Percentiles rank a stretch among this genome's conserved stretches.
Evolutionary conservation across 2,113 vertebrate species (phyloP).

Genomic region (Pteruthius melanotis): DNA sequence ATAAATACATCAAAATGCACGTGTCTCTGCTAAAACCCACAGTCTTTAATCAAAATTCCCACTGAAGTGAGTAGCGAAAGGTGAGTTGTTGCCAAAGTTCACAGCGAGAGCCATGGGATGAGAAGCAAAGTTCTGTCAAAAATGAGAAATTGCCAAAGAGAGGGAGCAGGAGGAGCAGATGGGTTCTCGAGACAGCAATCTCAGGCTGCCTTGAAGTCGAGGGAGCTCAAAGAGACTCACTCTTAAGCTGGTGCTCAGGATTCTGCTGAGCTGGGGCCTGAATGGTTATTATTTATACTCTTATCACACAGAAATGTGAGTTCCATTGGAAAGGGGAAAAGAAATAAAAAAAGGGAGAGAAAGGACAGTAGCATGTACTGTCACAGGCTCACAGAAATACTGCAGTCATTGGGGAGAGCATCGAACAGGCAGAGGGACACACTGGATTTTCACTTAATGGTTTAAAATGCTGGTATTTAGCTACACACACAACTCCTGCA

Average conservation of each 20-base stretch:
- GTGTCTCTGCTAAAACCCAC: neutral
- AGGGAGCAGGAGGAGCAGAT: neutral
- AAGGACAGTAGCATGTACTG: neutral
- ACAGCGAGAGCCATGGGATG: neutral
- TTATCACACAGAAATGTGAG: neutral
- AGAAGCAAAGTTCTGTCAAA: conserved; percentile 37
- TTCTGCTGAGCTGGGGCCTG: neutral
- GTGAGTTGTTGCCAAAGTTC: conserved; percentile 25
- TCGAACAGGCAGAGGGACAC: neutral
- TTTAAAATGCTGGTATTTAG: neutral
- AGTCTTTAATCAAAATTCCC: conserved; percentile 55
- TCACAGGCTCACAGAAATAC: neutral
- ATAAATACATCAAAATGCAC: conserved; percentile 34
- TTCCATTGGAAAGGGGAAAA: neutral
- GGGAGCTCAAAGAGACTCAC: neutral
- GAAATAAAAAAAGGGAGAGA: neutral
- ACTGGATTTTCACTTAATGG: neutral
- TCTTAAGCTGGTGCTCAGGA: neutral
- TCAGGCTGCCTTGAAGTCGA: neutral
- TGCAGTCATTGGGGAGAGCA: neutral
- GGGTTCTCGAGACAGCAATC: neutral
- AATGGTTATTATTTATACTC: neutral
- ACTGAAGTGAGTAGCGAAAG: neutral
- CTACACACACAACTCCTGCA: neutral
- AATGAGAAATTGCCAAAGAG: conserved; percentile 4